These are phyloP conservation scores for rat (Rattus norvegicus) DNA, from an alignment of 2,113 vertebrate genomes.

Conservation along the genomic window DNA sequence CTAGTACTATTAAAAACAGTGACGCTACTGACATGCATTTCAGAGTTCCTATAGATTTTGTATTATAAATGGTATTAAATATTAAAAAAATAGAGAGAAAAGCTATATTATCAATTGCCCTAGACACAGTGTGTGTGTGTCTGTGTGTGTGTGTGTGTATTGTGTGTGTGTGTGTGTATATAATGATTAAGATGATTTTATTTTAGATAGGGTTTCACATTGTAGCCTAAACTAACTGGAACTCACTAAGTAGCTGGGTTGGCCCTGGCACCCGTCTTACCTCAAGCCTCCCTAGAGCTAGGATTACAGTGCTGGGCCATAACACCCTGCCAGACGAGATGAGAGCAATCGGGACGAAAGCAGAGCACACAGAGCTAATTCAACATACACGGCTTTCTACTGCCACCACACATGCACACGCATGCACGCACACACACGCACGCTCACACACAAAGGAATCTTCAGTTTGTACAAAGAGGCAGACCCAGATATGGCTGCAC, in stretches of 20 bases:
- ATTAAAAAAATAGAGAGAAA: conserved; percentile 48
- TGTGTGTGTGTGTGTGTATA: no score
- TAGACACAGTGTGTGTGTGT: background rate
- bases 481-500: background rate
- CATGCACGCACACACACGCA: background rate
- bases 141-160: no score
- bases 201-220: background rate
- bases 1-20: background rate
- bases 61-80: conserved; percentile 56
- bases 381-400: conserved; percentile 29
- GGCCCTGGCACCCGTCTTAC: background rate
- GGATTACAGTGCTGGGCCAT: background rate
- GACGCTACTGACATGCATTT: conserved; percentile 18
- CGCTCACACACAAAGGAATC: conserved; percentile 21
- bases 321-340: background rate
- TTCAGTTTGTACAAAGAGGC: background rate
- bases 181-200: background rate
- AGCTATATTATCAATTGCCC: background rate
- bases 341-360: conserved; percentile 43
- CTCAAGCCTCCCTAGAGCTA: background rate
- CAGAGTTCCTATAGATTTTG: background rate
- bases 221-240: background rate
- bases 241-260: background rate
- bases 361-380: background rate
- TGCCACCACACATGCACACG: background rate